A percentile compares a stretch with the other conserved stretches of the same genome.
These are phyloP conservation scores for Ispidina picta DNA, from an alignment of 2,797 vertebrate species.

Conservation along the genomic window DNA sequence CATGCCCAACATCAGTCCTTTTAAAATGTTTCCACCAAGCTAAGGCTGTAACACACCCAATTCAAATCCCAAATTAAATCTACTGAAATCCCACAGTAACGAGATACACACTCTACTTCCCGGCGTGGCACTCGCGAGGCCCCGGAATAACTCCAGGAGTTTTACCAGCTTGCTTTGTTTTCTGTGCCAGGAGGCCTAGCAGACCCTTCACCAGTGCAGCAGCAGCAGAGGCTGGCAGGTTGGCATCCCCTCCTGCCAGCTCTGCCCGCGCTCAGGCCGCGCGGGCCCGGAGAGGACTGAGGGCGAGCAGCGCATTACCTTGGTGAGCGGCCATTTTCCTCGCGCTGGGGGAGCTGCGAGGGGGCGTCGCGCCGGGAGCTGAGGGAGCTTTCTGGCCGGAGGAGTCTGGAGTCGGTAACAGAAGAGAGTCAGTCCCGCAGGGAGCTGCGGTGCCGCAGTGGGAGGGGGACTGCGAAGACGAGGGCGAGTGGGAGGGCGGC, in stretches of 20 bases:
- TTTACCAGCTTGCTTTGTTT: slow-evolving; percentile 32
- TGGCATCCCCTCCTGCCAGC: too few relatives aligned
- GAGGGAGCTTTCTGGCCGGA: slow-evolving; percentile 73
- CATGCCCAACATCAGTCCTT: not conserved
- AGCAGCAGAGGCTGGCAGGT: not conserved
- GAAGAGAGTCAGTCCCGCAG: slow-evolving; percentile 66
- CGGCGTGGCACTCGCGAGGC: slow-evolving; percentile 7
- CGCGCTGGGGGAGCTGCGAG: slow-evolving; percentile 71
- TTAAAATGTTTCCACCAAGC: slow-evolving; percentile 37
- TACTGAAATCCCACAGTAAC: slow-evolving; percentile 40
- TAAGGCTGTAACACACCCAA: slow-evolving; percentile 11
- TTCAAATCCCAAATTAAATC: slow-evolving; percentile 26
- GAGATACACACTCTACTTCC: not conserved
- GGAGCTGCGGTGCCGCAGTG: slow-evolving; percentile 18
- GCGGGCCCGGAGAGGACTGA: not conserved
- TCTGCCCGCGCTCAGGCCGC: too few relatives aligned
- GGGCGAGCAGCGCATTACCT: slow-evolving; percentile 47
- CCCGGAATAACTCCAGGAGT: slow-evolving; percentile 48
- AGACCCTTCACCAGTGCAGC: not conserved
- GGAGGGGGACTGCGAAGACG: slow-evolving; percentile 40
- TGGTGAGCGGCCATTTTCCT: slow-evolving; percentile 75
- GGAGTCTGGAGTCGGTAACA: slow-evolving; percentile 72
- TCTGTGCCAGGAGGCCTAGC: slow-evolving; percentile 1
- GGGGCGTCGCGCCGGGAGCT: slow-evolving; percentile 53
- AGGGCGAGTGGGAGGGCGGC: slow-evolving; percentile 23